Conservation (phyloP, 2,797 vertebrate genomes). For the Eutrigla gurnardus region DNA sequence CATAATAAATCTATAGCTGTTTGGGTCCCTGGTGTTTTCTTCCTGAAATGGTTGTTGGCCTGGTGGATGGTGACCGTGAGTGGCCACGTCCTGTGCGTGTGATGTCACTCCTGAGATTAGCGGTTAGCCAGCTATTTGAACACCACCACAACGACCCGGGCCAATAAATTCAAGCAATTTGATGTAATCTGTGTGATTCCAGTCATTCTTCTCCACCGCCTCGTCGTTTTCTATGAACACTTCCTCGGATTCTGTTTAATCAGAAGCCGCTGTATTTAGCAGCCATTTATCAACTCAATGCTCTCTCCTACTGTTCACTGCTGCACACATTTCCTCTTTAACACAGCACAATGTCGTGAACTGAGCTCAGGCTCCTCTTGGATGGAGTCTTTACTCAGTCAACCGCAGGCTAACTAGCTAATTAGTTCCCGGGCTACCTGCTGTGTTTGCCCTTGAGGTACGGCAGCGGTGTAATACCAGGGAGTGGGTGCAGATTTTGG, state of each 20-base stretch:
- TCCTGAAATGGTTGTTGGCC: no score
- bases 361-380: slow-evolving; percentile 52
- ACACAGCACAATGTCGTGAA: slow-evolving; percentile 46
- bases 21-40: no score
- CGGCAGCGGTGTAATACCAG: slow-evolving; percentile 42
- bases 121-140: slow-evolving; percentile 33
- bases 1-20: no score
- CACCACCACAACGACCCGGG: slow-evolving; percentile 42
- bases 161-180: slow-evolving; percentile 59
- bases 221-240: slow-evolving; percentile 45
- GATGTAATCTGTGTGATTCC: slow-evolving; percentile 64
- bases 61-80: no score
- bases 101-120: slow-evolving; percentile 57
- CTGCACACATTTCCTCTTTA: slow-evolving; percentile 48
- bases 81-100: slow-evolving; percentile 6
- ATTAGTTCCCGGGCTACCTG: slow-evolving; percentile 68
- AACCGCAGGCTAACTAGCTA: slow-evolving; percentile 67
- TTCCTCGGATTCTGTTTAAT: slow-evolving; percentile 52
- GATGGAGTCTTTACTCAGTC: slow-evolving; percentile 58
- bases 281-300: slow-evolving; percentile 58
- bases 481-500: slow-evolving; percentile 28
- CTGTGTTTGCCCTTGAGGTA: slow-evolving; percentile 65
- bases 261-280: slow-evolving; percentile 50
- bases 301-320: slow-evolving; percentile 51
- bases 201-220: slow-evolving; percentile 39